Percentiles rank a stretch among this genome's conserved stretches.
Conservation (phyloP, 2,113 vertebrate species). For the Rostratula benghalensis region DNA sequence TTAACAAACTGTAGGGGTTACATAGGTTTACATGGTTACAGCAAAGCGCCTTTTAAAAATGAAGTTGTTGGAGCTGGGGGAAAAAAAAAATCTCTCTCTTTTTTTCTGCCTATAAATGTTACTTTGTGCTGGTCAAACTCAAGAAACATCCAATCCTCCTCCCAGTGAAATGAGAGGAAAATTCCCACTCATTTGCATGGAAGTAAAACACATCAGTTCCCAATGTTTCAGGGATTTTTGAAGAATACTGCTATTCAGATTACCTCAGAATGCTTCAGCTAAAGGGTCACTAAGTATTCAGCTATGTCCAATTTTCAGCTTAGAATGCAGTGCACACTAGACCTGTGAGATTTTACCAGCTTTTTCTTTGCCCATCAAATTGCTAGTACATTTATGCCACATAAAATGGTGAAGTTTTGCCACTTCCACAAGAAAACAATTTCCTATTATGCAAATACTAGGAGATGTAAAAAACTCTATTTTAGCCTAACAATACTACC, state of each 20-base stretch:
- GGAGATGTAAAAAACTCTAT: background rate
- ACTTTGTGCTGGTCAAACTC: slow-evolving; percentile 56
- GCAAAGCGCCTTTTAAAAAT: slow-evolving; percentile 71
- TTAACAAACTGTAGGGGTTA: slow-evolving; percentile 69
- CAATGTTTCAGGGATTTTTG: slow-evolving; percentile 33
- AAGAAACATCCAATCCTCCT: background rate
- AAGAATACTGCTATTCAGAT: slow-evolving; percentile 61
- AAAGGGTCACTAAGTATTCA: slow-evolving; percentile 14
- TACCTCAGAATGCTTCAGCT: slow-evolving; percentile 27
- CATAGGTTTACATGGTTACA: slow-evolving; percentile 67
- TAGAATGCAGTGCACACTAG: background rate
- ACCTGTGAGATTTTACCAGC: background rate
- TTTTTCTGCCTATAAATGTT: slow-evolving; percentile 26
- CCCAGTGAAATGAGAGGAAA: slow-evolving; percentile 22
- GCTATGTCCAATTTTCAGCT: slow-evolving; percentile 4
- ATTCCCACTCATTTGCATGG: slow-evolving; percentile 37
- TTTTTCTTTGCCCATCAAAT: background rate
- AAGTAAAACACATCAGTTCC: slow-evolving; percentile 40
- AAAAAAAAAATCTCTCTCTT: background rate
- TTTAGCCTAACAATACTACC: background rate
- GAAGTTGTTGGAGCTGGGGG: slow-evolving; percentile 45
- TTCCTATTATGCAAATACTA: background rate
- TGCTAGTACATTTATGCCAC: background rate
- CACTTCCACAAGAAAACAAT: background rate
- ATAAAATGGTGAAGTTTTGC: background rate